Base-by-base conservation (phyloP, 2,888 invertebrate species). In the Gibbula magus region DNA sequence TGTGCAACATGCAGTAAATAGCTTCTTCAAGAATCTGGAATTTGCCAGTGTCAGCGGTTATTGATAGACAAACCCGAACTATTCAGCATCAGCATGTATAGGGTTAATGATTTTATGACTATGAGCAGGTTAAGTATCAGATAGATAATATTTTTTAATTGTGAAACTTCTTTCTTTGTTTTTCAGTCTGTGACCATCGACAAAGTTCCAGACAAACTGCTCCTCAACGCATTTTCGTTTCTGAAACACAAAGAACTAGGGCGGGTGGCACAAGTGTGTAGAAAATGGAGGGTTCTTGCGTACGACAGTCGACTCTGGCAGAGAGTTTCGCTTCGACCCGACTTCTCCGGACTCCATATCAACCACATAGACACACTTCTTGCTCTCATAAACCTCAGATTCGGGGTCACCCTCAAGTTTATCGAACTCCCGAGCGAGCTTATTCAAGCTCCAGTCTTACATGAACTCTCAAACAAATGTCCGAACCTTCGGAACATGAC, bases 281-380 rank as follows among this genome's bases (percentile, higher is more conserved):
- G 96, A 92, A 96, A 97, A 93, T 99, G 99, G 99, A 95, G 99
- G 16, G 95, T 96, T 92, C 95, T 99, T 20, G 98, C 99, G 0
- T 98, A 99, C 94, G 98, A 99, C 93, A 97, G 98, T 10, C 95
- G 95, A 32, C 94, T 99, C 0, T 99, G 99, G 99, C 96, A 96
- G 87, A 96, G 96, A 91, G 99, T 99, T 51, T 99, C 99, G 1
- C 94, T 99, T 67, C 95, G 99, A 53, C 99, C 99, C 10, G 99
- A 99, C 93, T 96, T 98, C 88, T 99, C 98, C 22, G 99, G 99
- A 35, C 94, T 98, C 61, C 97, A 97, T 93, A 97, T 98, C 29
- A 90, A 89, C 79, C 97, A 96, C 0, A 93, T 98, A 87, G 99
- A 99, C 91, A 96, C 96, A 25, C 94, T 99, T 18, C 93, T 98